Conservation (phyloP, 2,888 invertebrate species). For the Matsumyia berberina region DNA sequence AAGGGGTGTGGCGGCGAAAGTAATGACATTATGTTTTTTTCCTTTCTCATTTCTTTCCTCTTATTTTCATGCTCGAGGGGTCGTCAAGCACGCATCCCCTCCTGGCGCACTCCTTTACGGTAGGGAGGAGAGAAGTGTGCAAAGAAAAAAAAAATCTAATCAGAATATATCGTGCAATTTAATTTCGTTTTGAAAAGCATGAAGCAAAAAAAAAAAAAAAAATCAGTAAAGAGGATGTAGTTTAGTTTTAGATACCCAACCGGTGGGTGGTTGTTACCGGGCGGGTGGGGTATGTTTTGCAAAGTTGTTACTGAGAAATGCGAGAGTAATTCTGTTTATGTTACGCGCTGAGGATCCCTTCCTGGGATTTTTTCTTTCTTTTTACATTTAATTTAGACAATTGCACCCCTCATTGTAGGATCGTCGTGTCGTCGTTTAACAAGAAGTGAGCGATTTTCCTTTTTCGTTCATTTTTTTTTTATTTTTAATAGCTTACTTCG, state of each 20-base stretch:
- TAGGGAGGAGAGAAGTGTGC: background rate
- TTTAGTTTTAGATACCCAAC: conserved; percentile 35
- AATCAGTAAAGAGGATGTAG: conserved; percentile 42
- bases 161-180: conserved; percentile 74
- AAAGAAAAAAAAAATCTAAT: conserved; percentile 56
- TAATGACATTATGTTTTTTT: conserved; percentile 64
- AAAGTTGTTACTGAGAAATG: conserved; percentile 31
- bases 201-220: conserved; percentile 8
- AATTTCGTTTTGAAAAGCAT: conserved; percentile 62
- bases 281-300: background rate
- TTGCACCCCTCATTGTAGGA: conserved; percentile 54
- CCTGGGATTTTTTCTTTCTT: conserved; percentile 11
- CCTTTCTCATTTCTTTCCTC: conserved; percentile 21
- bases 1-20: conserved; percentile 35
- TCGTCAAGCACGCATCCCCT: conserved; percentile 15
- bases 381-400: conserved; percentile 72
- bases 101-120: background rate
- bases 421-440: conserved; percentile 59
- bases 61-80: conserved; percentile 53
- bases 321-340: conserved; percentile 56
- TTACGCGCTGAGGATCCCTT: conserved; percentile 11
- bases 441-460: conserved; percentile 62
- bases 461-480: conserved; percentile 30
- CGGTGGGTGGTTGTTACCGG: background rate
- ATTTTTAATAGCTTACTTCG: conserved; percentile 57